Percentiles rank a stretch among this genome's conserved stretches.
phyloP scores from a whole-genome alignment of 1,140 invertebrate species.

The Himalopsyche phryganea region DNA sequence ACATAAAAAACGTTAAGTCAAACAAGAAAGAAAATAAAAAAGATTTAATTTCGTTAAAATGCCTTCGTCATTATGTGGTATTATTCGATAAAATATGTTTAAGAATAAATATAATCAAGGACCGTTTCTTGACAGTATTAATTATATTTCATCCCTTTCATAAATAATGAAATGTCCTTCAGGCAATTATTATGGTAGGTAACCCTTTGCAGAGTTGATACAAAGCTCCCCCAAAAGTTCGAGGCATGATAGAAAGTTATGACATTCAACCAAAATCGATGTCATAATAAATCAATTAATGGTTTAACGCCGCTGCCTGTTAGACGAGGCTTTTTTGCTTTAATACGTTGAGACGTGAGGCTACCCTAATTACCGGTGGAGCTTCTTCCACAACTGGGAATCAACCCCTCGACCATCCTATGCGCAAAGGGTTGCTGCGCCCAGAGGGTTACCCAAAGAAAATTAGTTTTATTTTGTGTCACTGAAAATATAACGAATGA shows the following conservation, averaged over 20 bases:
- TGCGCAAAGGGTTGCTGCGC: constrained; percentile 26
- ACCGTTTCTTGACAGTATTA: constrained; percentile 13
- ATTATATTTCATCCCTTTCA: constrained; percentile 4
- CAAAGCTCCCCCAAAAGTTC: constrained; percentile 18
- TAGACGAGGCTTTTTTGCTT: constrained; percentile 25
- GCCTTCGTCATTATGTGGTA: no score
- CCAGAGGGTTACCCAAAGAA: constrained; percentile 25
- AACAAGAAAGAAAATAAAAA: no score
- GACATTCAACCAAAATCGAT: constrained; percentile 35
- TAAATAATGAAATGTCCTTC: constrained; percentile 22
- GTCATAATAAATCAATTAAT: constrained; percentile 37
- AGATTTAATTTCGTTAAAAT: no score
- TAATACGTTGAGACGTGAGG: constrained; percentile 27
- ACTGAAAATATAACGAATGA: constrained; percentile 11
- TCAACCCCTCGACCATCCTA: constrained; percentile 7
- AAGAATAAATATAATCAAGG: not conserved
- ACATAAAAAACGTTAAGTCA: no score
- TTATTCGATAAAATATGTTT: no score
- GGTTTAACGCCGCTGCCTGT: constrained; percentile 16
- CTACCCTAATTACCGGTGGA: constrained; percentile 32
- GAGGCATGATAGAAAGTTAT: constrained; percentile 23
- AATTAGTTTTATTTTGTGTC: constrained; percentile 32
- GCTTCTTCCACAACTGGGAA: constrained; percentile 7
- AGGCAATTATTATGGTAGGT: constrained; percentile 14
- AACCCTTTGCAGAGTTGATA: constrained; percentile 10